phyloP scores from a whole-genome alignment of 1,140 invertebrate species.

The Lasioglossum albipes region DNA sequence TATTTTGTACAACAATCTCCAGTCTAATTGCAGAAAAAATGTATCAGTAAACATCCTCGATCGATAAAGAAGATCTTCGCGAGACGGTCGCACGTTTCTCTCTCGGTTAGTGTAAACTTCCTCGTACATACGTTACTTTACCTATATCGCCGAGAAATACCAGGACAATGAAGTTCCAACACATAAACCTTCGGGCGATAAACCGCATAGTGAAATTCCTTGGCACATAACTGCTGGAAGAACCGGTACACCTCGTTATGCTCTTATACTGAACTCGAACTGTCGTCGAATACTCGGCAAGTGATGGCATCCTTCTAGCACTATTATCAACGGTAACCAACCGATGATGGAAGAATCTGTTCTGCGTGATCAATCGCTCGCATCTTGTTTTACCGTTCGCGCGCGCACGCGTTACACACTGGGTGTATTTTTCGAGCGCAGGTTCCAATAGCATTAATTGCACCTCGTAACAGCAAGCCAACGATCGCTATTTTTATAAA shows the following conservation, averaged over 20 bases:
- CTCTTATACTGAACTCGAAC: slow-evolving; percentile 30
- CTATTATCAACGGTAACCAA: slow-evolving; percentile 8
- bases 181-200: slow-evolving; percentile 35
- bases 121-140: slow-evolving; percentile 22
- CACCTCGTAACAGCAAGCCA: too few species aligned
- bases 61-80: background rate
- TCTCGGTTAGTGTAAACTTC: slow-evolving; percentile 9
- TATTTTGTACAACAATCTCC: too few species aligned
- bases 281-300: slow-evolving; percentile 43
- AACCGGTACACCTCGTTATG: slow-evolving; percentile 51
- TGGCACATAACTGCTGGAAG: slow-evolving; percentile 35
- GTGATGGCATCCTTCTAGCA: slow-evolving; percentile 25
- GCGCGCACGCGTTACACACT: background rate
- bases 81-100: background rate
- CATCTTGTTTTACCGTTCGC: background rate
- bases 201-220: slow-evolving; percentile 43
- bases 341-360: background rate
- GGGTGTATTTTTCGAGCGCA: background rate
- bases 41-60: too few species aligned
- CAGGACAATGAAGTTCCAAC: slow-evolving; percentile 20
- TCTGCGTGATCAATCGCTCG: background rate
- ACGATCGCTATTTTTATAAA: too few species aligned
- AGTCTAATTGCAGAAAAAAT: too few species aligned
- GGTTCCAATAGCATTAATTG: too few species aligned
- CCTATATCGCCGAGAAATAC: slow-evolving; percentile 27